These are phyloP conservation scores for Rhinopomastus cyanomelas DNA, from an alignment of 2,113 vertebrate genomes.

Conservation along the genomic window DNA sequence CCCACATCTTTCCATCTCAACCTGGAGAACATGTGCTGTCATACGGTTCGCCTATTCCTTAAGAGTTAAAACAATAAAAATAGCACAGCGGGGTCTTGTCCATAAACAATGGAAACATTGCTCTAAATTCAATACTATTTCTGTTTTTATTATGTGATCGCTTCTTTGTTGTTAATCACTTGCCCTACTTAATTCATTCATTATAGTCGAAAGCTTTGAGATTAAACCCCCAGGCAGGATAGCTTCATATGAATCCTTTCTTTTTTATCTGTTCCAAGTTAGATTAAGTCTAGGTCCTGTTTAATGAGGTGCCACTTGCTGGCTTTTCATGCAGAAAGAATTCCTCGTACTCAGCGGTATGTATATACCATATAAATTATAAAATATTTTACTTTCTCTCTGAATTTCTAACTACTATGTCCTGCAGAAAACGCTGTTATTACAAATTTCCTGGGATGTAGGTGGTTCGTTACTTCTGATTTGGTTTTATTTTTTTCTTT, in stretches of 20 bases:
- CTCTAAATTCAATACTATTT: conserved; percentile 72
- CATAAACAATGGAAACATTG: conserved; percentile 71
- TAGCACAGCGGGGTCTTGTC: conserved; percentile 42
- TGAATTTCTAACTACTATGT: conserved; percentile 70
- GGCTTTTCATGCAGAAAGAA: conserved; percentile 76
- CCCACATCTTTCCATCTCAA: conserved; percentile 3
- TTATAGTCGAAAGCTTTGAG: conserved; percentile 75
- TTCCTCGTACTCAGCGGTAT: conserved; percentile 74
- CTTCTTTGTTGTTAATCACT: conserved; percentile 80
- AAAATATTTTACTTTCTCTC: conserved; percentile 69
- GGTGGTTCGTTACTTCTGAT: conserved; percentile 71
- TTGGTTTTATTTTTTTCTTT: conserved; percentile 49
- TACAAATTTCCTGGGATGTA: conserved; percentile 73
- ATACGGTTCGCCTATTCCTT: conserved; percentile 3
- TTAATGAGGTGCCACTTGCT: conserved; percentile 83
- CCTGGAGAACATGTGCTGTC: conserved; percentile 5
- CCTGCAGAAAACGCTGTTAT: conserved; percentile 74
- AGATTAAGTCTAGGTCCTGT: conserved; percentile 80
- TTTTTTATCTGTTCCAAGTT: conserved; percentile 77
- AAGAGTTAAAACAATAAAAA: conserved; percentile 60
- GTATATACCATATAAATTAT: conserved; percentile 79
- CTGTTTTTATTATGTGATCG: conserved; percentile 69
- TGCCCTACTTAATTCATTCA: conserved; percentile 79
- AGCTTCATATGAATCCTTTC: conserved; percentile 74
- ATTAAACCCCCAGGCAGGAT: conserved; percentile 78